These are phyloP conservation scores for Cheilosia soror DNA, from an alignment of 2,888 invertebrate species.

Conservation along the genomic window DNA sequence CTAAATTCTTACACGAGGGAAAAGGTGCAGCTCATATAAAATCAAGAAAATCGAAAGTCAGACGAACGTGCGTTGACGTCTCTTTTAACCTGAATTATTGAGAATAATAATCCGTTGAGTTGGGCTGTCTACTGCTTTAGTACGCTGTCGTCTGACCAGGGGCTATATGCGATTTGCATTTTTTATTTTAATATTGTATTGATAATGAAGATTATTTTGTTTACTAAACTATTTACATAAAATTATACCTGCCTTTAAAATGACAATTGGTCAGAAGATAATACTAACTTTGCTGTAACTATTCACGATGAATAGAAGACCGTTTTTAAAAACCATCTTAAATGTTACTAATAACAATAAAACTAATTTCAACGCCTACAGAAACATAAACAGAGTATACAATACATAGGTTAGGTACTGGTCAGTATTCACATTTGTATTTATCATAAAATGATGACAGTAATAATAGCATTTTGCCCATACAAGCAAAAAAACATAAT, in stretches of 20 bases:
- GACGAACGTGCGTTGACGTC: slow-evolving; percentile 39
- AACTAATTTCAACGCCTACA: too few relatives aligned
- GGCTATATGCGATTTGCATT: slow-evolving; percentile 30
- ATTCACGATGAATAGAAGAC: too few relatives aligned
- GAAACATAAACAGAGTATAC: too few relatives aligned
- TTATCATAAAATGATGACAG: background rate
- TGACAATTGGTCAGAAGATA: too few relatives aligned
- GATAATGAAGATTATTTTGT: too few relatives aligned
- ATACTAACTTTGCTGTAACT: too few relatives aligned
- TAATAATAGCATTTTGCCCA: background rate
- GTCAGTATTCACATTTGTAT: too few relatives aligned
- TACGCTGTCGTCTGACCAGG: background rate
- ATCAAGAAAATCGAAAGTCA: slow-evolving; percentile 64
- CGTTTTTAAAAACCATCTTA: too few relatives aligned
- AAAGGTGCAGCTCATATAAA: slow-evolving; percentile 10
- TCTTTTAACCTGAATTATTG: slow-evolving; percentile 47
- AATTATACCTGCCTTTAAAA: too few relatives aligned
- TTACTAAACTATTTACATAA: too few relatives aligned
- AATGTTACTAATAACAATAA: too few relatives aligned
- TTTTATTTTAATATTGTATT: slow-evolving; percentile 1
- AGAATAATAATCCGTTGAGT: slow-evolving; percentile 44
- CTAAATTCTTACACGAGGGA: slow-evolving; percentile 60
- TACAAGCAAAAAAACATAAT: background rate
- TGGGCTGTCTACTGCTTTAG: slow-evolving; percentile 38
- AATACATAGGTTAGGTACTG: too few relatives aligned